Evolutionary conservation across 2,888 invertebrate genomes (phyloP).

Genomic region (Idaea biselata): DNA sequence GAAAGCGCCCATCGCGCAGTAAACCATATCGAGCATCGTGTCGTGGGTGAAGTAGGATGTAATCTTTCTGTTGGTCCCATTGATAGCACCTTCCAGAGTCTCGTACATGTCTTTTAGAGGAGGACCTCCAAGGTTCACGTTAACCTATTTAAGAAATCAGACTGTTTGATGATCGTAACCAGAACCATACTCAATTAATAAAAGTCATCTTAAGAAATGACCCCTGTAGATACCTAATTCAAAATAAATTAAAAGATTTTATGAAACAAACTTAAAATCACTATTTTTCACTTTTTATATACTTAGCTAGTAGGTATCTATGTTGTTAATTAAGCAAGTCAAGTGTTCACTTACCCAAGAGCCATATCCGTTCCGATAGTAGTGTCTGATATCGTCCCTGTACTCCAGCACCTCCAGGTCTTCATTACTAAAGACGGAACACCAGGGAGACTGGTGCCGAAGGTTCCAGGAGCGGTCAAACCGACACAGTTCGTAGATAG

Average conservation of each 20-base stretch:
- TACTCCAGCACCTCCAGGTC: slow-evolving; percentile 88
- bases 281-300: no score
- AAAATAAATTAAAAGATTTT: no score
- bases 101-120: slow-evolving; percentile 84
- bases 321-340: no score
- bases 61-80: slow-evolving; percentile 63
- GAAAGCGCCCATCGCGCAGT: slow-evolving; percentile 83
- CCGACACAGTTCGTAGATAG: slow-evolving; percentile 89
- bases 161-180: not conserved
- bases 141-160: slow-evolving; percentile 61
- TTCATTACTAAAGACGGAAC: slow-evolving; percentile 84
- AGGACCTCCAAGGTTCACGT: slow-evolving; percentile 83
- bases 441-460: slow-evolving; percentile 84
- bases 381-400: slow-evolving; percentile 87
- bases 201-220: no score
- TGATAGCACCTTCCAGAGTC: slow-evolving; percentile 60
- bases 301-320: no score
- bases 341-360: slow-evolving; percentile 48
- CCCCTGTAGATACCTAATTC: no score
- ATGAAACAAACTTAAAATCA: no score
- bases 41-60: slow-evolving; percentile 87
- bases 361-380: slow-evolving; percentile 79
- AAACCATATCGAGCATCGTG: slow-evolving; percentile 82
- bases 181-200: no score
- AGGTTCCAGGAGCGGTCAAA: slow-evolving; percentile 85